Evolutionary conservation across 2,888 invertebrate genomes (phyloP), one percentile per base, ranked within the genome.

Genomic region (Pyralis farinalis): DNA sequence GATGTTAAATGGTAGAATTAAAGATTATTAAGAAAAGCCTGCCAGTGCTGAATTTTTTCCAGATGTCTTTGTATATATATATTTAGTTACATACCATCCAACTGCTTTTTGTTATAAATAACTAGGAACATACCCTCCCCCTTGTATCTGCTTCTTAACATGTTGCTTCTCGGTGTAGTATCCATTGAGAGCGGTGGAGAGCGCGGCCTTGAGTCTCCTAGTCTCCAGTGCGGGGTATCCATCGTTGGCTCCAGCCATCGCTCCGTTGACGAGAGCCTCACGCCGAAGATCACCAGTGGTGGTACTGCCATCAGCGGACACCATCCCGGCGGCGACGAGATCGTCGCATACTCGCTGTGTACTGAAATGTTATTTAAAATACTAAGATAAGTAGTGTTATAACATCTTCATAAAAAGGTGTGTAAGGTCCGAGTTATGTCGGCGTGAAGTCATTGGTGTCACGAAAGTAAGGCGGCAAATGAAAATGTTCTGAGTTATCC

Each of bases 141-240:
- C 93, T 68, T 96, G 96, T 28, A 98, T 93, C 65, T 95, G 96
- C 65, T 96, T 97, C 80, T 99, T 99, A 57, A 97, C 95, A 78
- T 99, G 99, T 58, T 96, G 96, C 73, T 97, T 97, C 21, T 95
- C 94, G 30, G 95, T 94, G 71, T 99, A 99, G 75, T 97, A 99
- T 43, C 93, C 91, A 42, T 94, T 94, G 27, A 99, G 86, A 46
- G 96, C 93, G 6, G 90, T 79, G 0, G 94, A 88, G 55, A 95
- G 94, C 55, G 95, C 94, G 9, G 95, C 94, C 48, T 94, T 93
- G 11, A 99, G 87, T 50, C 94, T 93, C 43, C 94, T 91, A 0
- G 92, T 88, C 85, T 98, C 98, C 38, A 93, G 81, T 82, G 92
- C 92, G 1, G 97, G 93, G 63, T 96, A 96, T 4, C 93, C 93